Evolutionary conservation across 2,888 invertebrate species (phyloP).

Genomic region (Drosophila quinaria): DNA sequence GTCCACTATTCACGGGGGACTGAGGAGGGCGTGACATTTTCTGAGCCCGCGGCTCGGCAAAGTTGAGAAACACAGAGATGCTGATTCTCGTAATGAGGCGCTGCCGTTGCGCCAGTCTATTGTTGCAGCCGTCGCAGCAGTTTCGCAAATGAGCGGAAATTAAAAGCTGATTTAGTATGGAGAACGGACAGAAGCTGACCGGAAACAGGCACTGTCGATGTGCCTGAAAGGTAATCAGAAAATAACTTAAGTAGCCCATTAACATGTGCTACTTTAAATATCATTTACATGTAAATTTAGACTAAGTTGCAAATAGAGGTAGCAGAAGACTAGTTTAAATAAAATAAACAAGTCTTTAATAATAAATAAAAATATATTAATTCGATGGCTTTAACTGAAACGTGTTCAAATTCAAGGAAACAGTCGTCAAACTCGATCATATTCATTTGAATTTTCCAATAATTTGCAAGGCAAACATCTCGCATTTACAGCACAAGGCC

Average conservation of each 20-base stretch:
- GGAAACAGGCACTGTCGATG: neutral
- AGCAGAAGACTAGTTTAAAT: too few relatives aligned
- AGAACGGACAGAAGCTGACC: neutral
- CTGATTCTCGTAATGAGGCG: slow-evolving; percentile 62
- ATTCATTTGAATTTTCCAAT: neutral
- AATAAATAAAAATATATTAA: neutral
- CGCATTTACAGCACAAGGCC: slow-evolving; percentile 3
- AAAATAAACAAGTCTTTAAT: too few relatives aligned
- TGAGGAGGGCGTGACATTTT: slow-evolving; percentile 1
- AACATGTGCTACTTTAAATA: neutral
- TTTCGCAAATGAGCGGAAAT: slow-evolving; percentile 78
- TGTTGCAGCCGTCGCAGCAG: slow-evolving; percentile 51
- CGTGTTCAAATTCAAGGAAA: neutral
- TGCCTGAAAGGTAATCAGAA: neutral
- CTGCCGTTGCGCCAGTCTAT: slow-evolving; percentile 46
- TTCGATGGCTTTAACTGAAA: neutral
- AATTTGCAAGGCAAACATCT: slow-evolving; percentile 1
- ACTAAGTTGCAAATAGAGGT: too few relatives aligned
- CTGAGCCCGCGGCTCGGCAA: slow-evolving; percentile 50
- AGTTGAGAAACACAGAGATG: slow-evolving; percentile 60
- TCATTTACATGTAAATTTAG: too few relatives aligned
- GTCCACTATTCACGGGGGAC: neutral
- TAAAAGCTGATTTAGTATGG: slow-evolving; percentile 74
- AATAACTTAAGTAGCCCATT: neutral
- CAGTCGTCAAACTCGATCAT: neutral